phyloP scores from a whole-genome alignment of 2,888 invertebrate genomes.

The Trissonchulus latispiculum region DNA sequence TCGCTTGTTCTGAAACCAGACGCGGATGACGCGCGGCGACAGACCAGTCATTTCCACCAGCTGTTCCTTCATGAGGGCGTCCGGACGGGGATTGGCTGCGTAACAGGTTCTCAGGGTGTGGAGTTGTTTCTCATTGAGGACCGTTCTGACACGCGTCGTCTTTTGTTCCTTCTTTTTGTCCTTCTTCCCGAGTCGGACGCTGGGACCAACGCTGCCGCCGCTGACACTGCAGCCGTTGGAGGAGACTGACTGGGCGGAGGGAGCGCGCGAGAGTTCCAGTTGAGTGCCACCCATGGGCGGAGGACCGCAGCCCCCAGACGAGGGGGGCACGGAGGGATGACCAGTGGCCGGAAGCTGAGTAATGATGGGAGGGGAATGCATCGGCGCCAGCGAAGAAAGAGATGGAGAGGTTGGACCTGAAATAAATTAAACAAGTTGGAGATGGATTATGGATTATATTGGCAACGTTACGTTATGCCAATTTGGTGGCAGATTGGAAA shows the following conservation, averaged over 20 bases:
- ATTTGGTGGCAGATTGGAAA: no score
- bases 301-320: no score
- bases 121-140: conserved; percentile 94
- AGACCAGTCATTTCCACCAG: conserved; percentile 96
- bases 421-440: no score
- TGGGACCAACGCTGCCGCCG: no score
- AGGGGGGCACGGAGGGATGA: not conserved
- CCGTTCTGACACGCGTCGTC: conserved; percentile 94
- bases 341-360: conserved; percentile 6
- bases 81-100: conserved; percentile 91
- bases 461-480: no score
- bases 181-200: conserved; percentile 43
- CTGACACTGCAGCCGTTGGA: not conserved
- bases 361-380: not conserved
- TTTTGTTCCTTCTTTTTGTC: conserved; percentile 55
- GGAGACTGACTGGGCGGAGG: conserved; percentile 18
- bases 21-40: conserved; percentile 91
- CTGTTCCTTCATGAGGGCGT: conserved; percentile 98
- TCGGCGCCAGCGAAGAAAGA: not conserved
- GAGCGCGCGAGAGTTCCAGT: conserved; percentile 6
- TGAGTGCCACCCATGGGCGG: not conserved
- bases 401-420: not conserved
- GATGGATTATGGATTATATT: no score
- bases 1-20: conserved; percentile 93
- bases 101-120: conserved; percentile 95